A percentile compares a stretch with the other conserved stretches of the same genome.
These are phyloP conservation scores for Boulengerochromis microlepis DNA, from an alignment of 2,113 vertebrate species.

Conservation along the genomic window DNA sequence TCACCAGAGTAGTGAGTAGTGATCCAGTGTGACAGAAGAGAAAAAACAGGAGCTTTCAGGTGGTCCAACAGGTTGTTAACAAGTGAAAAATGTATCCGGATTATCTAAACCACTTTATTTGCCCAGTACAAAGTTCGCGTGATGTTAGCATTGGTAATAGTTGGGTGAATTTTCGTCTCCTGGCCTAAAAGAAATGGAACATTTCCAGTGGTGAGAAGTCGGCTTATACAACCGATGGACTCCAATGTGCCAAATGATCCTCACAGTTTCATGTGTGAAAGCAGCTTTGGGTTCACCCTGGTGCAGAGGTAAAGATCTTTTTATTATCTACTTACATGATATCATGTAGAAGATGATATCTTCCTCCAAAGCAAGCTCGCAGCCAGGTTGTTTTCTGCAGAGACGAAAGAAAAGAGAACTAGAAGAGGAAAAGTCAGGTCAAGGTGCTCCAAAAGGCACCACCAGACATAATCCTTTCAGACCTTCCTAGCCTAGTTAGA, in stretches of 20 bases:
- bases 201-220: background rate
- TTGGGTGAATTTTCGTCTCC: background rate
- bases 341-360: background rate
- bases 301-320: background rate
- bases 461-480: background rate
- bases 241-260: background rate
- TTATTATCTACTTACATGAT: background rate
- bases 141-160: background rate
- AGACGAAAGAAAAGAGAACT: background rate
- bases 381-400: background rate
- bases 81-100: background rate
- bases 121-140: background rate
- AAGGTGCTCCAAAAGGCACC: background rate
- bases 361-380: background rate
- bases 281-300: background rate
- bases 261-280: background rate
- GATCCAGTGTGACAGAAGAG: background rate
- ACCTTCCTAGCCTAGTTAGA: background rate
- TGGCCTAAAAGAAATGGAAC: background rate
- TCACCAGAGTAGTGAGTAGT: background rate
- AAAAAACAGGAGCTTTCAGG: background rate
- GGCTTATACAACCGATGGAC: background rate
- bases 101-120: background rate
- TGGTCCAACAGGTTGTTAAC: background rate
- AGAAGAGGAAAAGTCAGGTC: background rate